Conservation (phyloP, 1,140 invertebrate species). For the Cydia strobilella region DNA sequence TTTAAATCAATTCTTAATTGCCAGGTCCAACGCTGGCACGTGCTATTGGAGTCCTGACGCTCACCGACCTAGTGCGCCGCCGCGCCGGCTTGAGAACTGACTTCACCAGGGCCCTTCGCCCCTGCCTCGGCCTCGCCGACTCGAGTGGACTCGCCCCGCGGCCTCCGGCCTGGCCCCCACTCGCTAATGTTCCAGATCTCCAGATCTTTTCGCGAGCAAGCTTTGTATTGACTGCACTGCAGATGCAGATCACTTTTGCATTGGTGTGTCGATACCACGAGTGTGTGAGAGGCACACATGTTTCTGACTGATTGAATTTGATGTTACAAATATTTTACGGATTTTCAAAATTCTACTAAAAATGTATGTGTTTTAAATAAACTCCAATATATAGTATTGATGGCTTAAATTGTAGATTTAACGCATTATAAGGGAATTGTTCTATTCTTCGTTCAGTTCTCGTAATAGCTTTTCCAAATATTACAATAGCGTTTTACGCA, state of each 20-base stretch:
- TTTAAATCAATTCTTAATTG: background rate
- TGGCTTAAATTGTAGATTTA: background rate
- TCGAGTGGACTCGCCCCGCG: background rate
- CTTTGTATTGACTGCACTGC: conserved; percentile 33
- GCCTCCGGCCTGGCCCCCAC: background rate
- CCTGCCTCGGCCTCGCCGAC: background rate
- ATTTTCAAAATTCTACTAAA: conserved; percentile 9
- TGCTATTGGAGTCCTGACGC: conserved; percentile 77
- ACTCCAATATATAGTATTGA: background rate
- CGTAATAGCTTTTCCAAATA: background rate
- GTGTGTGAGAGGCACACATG: conserved; percentile 40
- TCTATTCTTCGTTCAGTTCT: background rate
- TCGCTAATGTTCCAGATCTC: background rate
- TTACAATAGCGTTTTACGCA: conserved; percentile 2
- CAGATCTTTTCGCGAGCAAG: conserved; percentile 26
- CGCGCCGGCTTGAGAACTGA: conserved; percentile 48
- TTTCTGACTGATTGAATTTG: conserved; percentile 55
- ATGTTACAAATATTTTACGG: conserved; percentile 35
- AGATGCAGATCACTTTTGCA: conserved; percentile 36
- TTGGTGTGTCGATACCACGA: conserved; percentile 35
- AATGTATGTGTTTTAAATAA: background rate
- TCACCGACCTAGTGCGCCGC: conserved; percentile 58
- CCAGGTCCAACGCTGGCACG: conserved; percentile 77
- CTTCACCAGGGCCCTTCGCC: conserved; percentile 17
- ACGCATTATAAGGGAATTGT: conserved; percentile 2